These are phyloP conservation scores for Sanderia malayensis DNA, from an alignment of 30 jellyfish, hydroid and myxozoan species.

Conservation along the genomic window DNA sequence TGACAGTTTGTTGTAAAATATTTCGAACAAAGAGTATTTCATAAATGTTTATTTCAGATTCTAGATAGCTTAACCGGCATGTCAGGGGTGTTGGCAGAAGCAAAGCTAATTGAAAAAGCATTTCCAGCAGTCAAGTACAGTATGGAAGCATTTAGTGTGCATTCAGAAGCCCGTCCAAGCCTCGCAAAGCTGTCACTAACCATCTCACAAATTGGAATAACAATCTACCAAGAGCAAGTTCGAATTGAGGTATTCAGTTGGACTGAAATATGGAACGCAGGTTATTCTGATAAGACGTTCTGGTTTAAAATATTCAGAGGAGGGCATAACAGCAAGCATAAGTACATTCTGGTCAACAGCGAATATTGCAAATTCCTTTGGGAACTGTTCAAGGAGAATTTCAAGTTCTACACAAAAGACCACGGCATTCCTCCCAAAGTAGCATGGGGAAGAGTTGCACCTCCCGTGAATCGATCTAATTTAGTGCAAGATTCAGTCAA, in stretches of 20 bases:
- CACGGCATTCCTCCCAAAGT: constrained; percentile 79
- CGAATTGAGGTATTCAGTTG: constrained; percentile 71
- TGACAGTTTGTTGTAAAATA: too few relatives aligned
- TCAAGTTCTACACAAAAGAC: constrained; percentile 73
- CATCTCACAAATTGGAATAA: constrained; percentile 76
- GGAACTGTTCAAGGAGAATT: constrained; percentile 58
- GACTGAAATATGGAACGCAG: constrained; percentile 94
- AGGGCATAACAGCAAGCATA: constrained; percentile 85
- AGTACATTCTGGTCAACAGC: constrained; percentile 41
- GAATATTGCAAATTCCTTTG: constrained; percentile 69
- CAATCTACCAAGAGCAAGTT: constrained; percentile 45
- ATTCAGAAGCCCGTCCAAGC: constrained; percentile 87
- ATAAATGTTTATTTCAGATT: constrained; percentile 22
- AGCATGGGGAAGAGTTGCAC: constrained; percentile 93
- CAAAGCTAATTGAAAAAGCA: constrained; percentile 63
- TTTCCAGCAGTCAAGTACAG: constrained; percentile 52
- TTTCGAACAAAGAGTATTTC: too few relatives aligned
- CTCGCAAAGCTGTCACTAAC: constrained; percentile 41
- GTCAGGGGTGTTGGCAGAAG: constrained; percentile 73
- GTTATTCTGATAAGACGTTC: constrained; percentile 53
- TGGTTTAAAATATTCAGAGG: constrained; percentile 87
- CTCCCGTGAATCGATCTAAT: constrained; percentile 65
- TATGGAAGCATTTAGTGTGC: constrained; percentile 75
- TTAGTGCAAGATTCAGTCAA: constrained; percentile 49
- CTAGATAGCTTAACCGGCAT: constrained; percentile 63